phyloP scores from a whole-genome alignment of 1,140 invertebrate species.

The Drosophila persimilis region DNA sequence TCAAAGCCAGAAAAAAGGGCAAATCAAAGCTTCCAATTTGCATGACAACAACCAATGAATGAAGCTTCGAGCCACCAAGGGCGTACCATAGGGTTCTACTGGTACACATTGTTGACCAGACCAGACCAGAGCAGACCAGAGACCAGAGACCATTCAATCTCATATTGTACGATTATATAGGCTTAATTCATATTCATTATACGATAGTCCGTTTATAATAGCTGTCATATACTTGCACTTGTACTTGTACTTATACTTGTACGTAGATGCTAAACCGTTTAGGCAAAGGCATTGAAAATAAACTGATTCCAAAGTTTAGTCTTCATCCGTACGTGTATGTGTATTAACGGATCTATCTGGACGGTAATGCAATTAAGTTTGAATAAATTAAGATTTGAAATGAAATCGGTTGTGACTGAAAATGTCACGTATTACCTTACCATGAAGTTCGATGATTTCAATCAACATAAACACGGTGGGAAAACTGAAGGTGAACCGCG shows the following conservation, averaged over 20 bases:
- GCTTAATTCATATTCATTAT: constrained; percentile 30
- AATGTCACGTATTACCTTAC: constrained; percentile 71
- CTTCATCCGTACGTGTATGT: constrained; percentile 21
- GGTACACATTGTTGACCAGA: background rate
- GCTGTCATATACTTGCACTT: constrained; percentile 34
- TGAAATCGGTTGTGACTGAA: constrained; percentile 47
- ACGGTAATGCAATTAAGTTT: constrained; percentile 63
- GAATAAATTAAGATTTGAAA: constrained; percentile 73
- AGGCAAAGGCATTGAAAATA: constrained; percentile 54
- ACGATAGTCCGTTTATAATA: constrained; percentile 34
- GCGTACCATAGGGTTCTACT: constrained; percentile 39
- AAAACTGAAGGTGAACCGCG: constrained; percentile 45
- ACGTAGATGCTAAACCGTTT: constrained; percentile 24
- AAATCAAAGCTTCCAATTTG: constrained; percentile 6
- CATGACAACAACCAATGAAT: constrained; percentile 14
- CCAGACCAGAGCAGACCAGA: constrained; percentile 17
- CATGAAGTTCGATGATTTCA: constrained; percentile 66
- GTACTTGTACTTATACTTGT: background rate
- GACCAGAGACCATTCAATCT: background rate
- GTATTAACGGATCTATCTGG: constrained; percentile 64
- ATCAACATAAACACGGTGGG: constrained; percentile 47
- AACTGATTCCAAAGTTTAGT: constrained; percentile 55
- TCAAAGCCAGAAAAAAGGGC: constrained; percentile 10
- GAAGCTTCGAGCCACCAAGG: constrained; percentile 14
- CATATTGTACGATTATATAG: background rate